Conservation (phyloP, 2,113 vertebrate genomes). For the Taurulus bubalis region DNA sequence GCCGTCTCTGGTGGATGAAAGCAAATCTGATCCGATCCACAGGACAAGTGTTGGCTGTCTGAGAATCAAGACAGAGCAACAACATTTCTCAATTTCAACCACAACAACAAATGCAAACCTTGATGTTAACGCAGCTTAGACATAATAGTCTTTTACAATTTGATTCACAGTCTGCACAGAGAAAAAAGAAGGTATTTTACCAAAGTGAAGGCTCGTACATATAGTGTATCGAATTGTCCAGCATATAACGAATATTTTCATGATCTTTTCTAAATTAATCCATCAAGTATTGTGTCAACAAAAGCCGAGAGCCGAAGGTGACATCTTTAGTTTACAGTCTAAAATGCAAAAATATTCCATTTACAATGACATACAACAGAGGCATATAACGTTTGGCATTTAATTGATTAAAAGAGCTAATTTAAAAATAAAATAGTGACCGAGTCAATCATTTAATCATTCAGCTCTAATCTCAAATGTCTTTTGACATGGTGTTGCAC, state of each 20-base stretch:
- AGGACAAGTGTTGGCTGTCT: conserved; percentile 71
- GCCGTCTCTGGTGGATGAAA: conserved; percentile 57
- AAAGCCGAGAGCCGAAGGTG: not conserved
- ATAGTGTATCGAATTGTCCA: not conserved
- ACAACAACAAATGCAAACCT: not conserved
- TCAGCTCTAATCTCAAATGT: not conserved
- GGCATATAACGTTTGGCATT: not conserved
- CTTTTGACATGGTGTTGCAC: not conserved
- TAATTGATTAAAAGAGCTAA: not conserved
- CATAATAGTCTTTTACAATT: not conserved
- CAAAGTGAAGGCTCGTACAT: not conserved
- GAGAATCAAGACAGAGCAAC: conserved; percentile 4
- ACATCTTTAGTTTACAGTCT: not conserved
- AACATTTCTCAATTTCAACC: not conserved
- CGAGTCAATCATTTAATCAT: not conserved
- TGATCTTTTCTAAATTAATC: not conserved
- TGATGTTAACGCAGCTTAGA: not conserved
- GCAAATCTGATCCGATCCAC: conserved; percentile 69
- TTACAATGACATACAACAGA: not conserved
- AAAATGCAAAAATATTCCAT: not conserved
- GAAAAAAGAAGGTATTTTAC: not conserved
- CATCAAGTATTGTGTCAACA: not conserved
- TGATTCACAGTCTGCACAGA: not conserved
- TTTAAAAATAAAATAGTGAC: not conserved
- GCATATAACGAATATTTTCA: not conserved